Percentiles rank a stretch among this genome's conserved stretches.
Evolutionary conservation across 2,888 invertebrate species (phyloP).

Genomic region (Operophtera brumata): DNA sequence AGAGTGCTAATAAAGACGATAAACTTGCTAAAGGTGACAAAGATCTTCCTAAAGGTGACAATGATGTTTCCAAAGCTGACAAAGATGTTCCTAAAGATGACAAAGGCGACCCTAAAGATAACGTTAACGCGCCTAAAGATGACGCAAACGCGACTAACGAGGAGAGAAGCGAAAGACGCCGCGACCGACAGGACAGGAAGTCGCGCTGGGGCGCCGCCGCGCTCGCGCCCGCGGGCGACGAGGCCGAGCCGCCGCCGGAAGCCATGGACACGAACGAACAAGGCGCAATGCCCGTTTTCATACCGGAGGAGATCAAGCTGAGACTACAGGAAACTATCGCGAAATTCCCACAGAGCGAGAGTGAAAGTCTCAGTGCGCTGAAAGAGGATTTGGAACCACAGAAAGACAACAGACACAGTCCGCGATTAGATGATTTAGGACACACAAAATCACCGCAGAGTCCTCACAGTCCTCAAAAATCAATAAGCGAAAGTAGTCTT

Average conservation of each 20-base stretch:
- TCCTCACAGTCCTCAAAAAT: background rate
- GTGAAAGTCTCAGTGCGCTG: background rate
- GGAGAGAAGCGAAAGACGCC: slow-evolving; percentile 13
- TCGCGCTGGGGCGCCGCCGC: slow-evolving; percentile 73
- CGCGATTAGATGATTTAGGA: background rate
- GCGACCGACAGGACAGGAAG: slow-evolving; percentile 55
- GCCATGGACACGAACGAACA: background rate
- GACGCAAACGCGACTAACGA: background rate
- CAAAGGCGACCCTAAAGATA: background rate
- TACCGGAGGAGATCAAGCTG: slow-evolving; percentile 16
- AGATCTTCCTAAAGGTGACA: slow-evolving; percentile 23
- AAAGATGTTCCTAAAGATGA: slow-evolving; percentile 21
- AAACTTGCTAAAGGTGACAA: background rate
- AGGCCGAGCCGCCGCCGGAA: background rate
- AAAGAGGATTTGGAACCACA: background rate
- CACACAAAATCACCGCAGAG: background rate
- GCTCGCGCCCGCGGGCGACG: background rate
- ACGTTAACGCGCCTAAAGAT: background rate
- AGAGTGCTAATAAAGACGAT: slow-evolving; percentile 22
- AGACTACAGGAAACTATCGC: slow-evolving; percentile 16
- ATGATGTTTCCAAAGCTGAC: slow-evolving; percentile 19
- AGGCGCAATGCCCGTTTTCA: slow-evolving; percentile 3
- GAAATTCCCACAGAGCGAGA: slow-evolving; percentile 12
- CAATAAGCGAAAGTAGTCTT: background rate
- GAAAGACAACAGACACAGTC: background rate